Base-by-base conservation (phyloP, 2,797 vertebrate genomes). In the Neoniphon sammara region DNA sequence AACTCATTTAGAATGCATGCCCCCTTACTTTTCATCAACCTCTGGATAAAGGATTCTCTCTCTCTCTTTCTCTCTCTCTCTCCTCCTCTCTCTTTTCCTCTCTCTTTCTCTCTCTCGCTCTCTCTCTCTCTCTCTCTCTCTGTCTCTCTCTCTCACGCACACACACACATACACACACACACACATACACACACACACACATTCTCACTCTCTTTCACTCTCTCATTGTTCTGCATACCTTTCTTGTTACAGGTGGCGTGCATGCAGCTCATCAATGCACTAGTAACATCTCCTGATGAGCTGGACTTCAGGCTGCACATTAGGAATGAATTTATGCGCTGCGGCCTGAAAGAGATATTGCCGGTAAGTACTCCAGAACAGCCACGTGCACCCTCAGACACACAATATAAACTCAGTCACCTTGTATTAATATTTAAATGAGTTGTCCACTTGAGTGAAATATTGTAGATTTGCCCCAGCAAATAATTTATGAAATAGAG, bases 191-290 rank as follows among this genome's bases (percentile, higher is more conserved):
- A n/a, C n/a, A n/a, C n/a, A n/a, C n/a, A n/a, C n/a, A n/a, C n/a
- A n/a, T n/a, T n/a, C n/a, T n/a, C n/a, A n/a, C n/a, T n/a, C n/a
- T n/a, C n/a, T n/a, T n/a, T n/a, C n/a, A n/a, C 31, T 58, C 55
- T 60, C 10, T 69, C 75, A 68, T 58, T 87, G 60, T 82, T 70
- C 53, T 75, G 20, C 84, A 54, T 83, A 23, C 77, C 39, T 36
- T 73, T 85, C 31, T 50, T 87, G 73, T 91, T 90, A 66, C 87
- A 99, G 98, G 96, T 98, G 86, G 97, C 98, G 60, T 99, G 97
- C 82, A 99, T 99, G 97, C 98, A 99, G 92, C 96, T 99, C 86
- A 99, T 99, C 94, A 99, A 99, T 91, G 98, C 98, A 65, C 95
- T 99, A 0, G 95, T 99, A 91, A 99, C 98, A 31, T 99, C 96